Base-by-base conservation (phyloP, 2,888 invertebrate genomes). In the Synergus gifuensis region DNA sequence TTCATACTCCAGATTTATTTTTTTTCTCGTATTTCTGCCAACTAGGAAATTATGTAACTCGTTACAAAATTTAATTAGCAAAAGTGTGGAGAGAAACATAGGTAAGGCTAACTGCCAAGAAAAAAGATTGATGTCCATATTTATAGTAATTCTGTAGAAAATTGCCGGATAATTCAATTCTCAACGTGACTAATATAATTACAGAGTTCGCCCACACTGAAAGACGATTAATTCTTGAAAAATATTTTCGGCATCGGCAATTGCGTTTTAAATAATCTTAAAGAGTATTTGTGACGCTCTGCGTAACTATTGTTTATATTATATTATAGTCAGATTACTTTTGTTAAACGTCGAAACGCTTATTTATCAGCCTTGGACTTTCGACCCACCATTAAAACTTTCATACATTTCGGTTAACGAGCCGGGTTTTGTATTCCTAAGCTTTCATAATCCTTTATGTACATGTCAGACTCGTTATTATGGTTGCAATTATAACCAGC, bases 401-500 rank as follows among this genome's bases (percentile, higher is more conserved):
- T 18, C 8, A 54, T 54, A 54, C 60, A 60, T 60, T 60, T 60
- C 60, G 60, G 60, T 60, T 60, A 60, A 60, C 18, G n/a, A n/a
- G n/a, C 8, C 9, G 8, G n/a, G 8, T 54, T n/a, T 54, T 54
- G n/a, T 9, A 14, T 9, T n/a, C 3, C 54, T 18, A n/a, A 54
- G 54, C 63, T 40, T 63, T 40, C 66, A 42, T 42, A 42, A 66
- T 66, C 66, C 11, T 42, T 66, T 42, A 64, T 64, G 36, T 42
- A n/a, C 42, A 66, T 40, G 18, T 40, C 66, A 42, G 42, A 18
- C 42, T n/a, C n/a, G 66, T 66, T 66, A 66, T 66, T 66, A 66
- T 66, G 40, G 66, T 66, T 66, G 66, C 42, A 66, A 36, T 66
- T 66, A 66, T 42, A 66, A 42, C 42, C 40, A 42, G 66, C 42